Base-by-base conservation (phyloP, 2,888 invertebrate species). In the Petrophora chlorosata region DNA sequence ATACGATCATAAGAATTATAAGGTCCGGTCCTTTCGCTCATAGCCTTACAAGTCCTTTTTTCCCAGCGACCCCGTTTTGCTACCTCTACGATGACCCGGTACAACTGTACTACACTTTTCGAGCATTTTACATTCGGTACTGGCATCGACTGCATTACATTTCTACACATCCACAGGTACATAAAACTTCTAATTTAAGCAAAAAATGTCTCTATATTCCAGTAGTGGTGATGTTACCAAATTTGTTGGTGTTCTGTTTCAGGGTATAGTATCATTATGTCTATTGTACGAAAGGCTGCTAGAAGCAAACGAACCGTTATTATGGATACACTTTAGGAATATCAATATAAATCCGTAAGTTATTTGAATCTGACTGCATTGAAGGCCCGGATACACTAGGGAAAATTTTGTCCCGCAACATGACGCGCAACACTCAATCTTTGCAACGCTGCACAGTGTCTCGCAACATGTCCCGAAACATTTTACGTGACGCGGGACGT, bases 111-210 rank as follows among this genome's bases (percentile, higher is more conserved):
- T 97, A 94, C 67, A 95, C 97, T 1, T 98, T 98, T 83, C 92
- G 98, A 44, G 95, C 97, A 8, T 95, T 98, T 74, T 99, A 99
- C 84, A 91, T 95, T 45, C 92, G 97, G 44, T 98, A 97, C 73
- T 98, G 98, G 94, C 96, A 96, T 82, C 93, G 97, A 17, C 91
- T 99, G 40, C 98, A 98, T 74, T 95, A 96, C 51, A 95, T 99
- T 17, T 98, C 97, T 42, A 97, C 96, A 32, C 97, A 98, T 85
- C 94, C 96, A 26, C 97, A 98, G 87, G 92, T 92, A 74, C 13
- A 14, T 9, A 7, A n/a, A n/a, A n/a, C n/a, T n/a, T n/a, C n/a
- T 17, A 12, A 26, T 17, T 9, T 5, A 9, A 9, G 16, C 7
- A 23, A n/a, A 3, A 22, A 4, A 16, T 25, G 26, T 9, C 5